These are phyloP conservation scores for Sitta europaea DNA, from an alignment of 2,113 vertebrate genomes.

Conservation along the genomic window DNA sequence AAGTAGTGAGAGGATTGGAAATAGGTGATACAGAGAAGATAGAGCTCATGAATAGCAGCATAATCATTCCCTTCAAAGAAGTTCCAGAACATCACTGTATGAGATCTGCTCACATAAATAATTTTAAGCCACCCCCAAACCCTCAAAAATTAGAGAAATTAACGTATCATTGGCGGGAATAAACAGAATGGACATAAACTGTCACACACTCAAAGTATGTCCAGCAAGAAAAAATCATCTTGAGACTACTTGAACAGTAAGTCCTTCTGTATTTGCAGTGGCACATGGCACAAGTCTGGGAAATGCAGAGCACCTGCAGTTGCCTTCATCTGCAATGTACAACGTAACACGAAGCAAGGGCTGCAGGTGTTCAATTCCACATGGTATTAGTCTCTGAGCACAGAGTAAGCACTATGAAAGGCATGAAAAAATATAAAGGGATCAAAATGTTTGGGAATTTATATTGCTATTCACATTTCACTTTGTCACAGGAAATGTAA, in stretches of 20 bases:
- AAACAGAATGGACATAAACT: background rate
- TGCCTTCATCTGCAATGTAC: background rate
- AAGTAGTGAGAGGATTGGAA: background rate
- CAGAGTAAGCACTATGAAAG: background rate
- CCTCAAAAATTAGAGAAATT: background rate
- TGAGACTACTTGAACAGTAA: slow-evolving; percentile 6
- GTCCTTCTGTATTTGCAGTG: background rate
- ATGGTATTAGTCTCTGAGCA: background rate
- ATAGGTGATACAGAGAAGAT: background rate
- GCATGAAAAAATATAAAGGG: background rate
- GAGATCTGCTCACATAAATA: background rate
- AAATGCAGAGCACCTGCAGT: background rate
- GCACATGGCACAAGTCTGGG: background rate
- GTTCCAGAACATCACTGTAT: background rate
- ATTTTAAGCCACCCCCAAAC: background rate
- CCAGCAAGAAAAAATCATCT: background rate
- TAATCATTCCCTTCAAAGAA: background rate
- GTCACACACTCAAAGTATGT: background rate
- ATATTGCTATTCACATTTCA: background rate
- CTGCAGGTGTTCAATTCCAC: slow-evolving; percentile 38
- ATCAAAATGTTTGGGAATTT: background rate
- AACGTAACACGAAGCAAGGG: background rate
- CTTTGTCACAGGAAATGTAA: background rate
- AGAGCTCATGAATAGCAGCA: background rate
- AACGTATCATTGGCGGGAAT: background rate